Base-by-base conservation (phyloP, 1,140 invertebrate genomes). In the Aculops lycopersici region DNA sequence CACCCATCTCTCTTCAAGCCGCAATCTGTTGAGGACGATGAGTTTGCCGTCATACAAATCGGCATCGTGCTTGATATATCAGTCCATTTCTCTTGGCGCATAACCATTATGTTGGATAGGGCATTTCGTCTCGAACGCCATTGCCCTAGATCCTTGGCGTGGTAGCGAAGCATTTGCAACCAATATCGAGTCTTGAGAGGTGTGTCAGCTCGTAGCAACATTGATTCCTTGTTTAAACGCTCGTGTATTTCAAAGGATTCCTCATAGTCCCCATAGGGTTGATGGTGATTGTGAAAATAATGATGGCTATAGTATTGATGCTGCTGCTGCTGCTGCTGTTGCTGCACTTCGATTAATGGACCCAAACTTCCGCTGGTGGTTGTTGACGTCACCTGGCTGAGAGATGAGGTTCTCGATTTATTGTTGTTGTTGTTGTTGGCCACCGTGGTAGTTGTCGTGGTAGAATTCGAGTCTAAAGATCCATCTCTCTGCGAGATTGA, bases 241-340 rank as follows among this genome's bases (percentile, higher is more conserved):
- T 90, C 81, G 58, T 86, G 77, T 48, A 92, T 67, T 65, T 92
- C 83, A 57, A 92, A 86, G 55, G 80, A 81, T 56, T 86, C 79
- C 54, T 80, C 75, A 51, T 71, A 70, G 51, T 81, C 76, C 38
- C 70, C 68, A 51, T 86, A 88, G 61, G 57, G 74, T 74, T 39
- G 88, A 64, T 20, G 80, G 80, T 52, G 40, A 1, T 43, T 36
- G 36, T 46, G 14, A 20, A 39, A 38, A 38, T 8, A 43, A 43
- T 21, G 18, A 12, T 19, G 20, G 18, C 14, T 15, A 43, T 20
- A 1, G 5, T 15, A 2, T 16, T 41, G 21, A 31, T n/a, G 13
- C 19, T 1, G 17, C 12, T 43, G 13, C 15, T 15, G n/a, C 4
- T 17, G 17, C 37, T 8, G n/a, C n/a, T 31, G 24, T 31, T 31